Percentiles rank a stretch among this genome's conserved stretches.
These are phyloP conservation scores for Scaptomyza graminum DNA, from an alignment of 1,140 invertebrate species.

Conservation along the genomic window DNA sequence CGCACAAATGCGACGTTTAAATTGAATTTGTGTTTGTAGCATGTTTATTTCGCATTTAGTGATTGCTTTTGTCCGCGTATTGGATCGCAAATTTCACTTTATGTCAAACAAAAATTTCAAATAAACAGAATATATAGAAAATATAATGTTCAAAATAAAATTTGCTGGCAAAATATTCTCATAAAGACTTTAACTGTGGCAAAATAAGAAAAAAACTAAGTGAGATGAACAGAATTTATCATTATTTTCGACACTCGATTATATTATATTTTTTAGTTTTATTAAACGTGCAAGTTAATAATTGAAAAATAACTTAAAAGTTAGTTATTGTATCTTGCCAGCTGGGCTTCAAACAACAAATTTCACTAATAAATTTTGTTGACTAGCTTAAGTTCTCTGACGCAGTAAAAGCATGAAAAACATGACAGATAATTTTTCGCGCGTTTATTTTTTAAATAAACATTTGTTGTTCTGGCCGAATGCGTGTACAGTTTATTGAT, in stretches of 20 bases:
- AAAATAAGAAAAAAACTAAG: too few species aligned
- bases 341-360: too few species aligned
- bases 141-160: constrained; percentile 12
- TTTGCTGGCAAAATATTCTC: background rate
- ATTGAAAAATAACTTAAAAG: too few species aligned
- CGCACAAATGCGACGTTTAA: constrained; percentile 58
- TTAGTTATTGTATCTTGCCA: too few species aligned
- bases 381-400: background rate
- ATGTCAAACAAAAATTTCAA: constrained; percentile 2
- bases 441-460: constrained; percentile 15
- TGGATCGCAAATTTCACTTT: constrained; percentile 28
- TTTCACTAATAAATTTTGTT: background rate
- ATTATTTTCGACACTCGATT: too few species aligned
- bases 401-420: constrained; percentile 3
- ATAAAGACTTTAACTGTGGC: too few species aligned
- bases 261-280: too few species aligned
- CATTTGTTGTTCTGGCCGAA: background rate
- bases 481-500: constrained; percentile 41
- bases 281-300: too few species aligned
- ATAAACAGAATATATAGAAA: constrained; percentile 50
- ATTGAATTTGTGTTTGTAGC: constrained; percentile 65
- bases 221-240: too few species aligned
- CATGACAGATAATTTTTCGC: constrained; percentile 7
- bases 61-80: constrained; percentile 3
- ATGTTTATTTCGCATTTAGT: constrained; percentile 49